These are phyloP conservation scores for Podarcis siculus DNA, from an alignment of 2,797 vertebrate species.

Conservation along the genomic window DNA sequence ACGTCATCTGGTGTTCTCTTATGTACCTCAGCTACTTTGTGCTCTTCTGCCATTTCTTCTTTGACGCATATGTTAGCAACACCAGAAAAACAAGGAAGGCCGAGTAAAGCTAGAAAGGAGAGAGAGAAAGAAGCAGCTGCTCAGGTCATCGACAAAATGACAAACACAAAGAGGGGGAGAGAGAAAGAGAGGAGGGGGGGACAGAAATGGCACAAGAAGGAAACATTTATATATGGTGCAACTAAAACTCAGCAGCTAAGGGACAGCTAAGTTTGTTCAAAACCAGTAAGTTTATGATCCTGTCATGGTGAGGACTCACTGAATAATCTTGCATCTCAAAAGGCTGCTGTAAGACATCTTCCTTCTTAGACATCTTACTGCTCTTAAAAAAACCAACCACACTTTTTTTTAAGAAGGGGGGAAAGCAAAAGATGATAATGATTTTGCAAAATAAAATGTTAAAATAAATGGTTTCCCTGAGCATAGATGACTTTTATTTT, in stretches of 20 bases:
- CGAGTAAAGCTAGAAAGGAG: conserved; percentile 79
- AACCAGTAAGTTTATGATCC: conserved; percentile 82
- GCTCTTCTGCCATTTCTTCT: conserved; percentile 99
- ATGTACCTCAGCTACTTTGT: conserved; percentile 99
- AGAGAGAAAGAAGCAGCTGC: conserved; percentile 77
- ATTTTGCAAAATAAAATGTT: conserved; percentile 27
- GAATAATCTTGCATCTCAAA: conserved; percentile 75
- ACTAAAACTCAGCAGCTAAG: conserved; percentile 80
- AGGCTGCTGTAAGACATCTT: conserved; percentile 70
- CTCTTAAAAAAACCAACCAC: conserved; percentile 62
- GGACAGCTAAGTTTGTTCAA: conserved; percentile 76
- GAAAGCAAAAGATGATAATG: conserved; percentile 32
- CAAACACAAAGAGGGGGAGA: conserved; percentile 65
- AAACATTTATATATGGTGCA: conserved; percentile 78
- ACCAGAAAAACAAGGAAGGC: conserved; percentile 81
- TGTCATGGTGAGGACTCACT: conserved; percentile 80
- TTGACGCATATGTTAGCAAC: conserved; percentile 93
- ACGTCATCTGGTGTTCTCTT: conserved; percentile 98
- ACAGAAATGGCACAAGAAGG: conserved; percentile 85
- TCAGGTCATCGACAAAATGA: conserved; percentile 81
- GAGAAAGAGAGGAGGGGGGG: neutral
- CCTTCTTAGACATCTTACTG: conserved; percentile 68
- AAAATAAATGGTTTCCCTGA: conserved; percentile 64
- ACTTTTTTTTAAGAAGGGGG: conserved; percentile 33
- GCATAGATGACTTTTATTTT: conserved; percentile 61